These are phyloP conservation scores for Nothoprocta perdicaria DNA, from an alignment of 2,113 vertebrate species.

Conservation along the genomic window DNA sequence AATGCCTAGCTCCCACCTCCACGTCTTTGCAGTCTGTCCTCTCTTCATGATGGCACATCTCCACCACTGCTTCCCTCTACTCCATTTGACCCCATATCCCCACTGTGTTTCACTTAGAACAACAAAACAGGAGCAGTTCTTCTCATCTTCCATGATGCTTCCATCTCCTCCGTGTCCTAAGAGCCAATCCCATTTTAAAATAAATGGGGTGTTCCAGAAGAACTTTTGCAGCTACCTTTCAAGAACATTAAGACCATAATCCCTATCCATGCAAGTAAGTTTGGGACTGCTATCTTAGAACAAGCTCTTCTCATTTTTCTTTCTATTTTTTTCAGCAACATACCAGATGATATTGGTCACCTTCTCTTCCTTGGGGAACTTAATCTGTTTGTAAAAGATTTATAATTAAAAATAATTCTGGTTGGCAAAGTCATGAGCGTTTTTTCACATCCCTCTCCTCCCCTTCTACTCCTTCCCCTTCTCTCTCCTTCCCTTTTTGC, in stretches of 20 bases:
- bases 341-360: too few relatives aligned
- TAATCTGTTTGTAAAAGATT: neutral
- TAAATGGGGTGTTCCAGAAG: neutral
- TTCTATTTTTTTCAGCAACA: neutral
- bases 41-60: too few relatives aligned
- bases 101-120: neutral
- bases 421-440: fast-evolving
- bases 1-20: too few relatives aligned
- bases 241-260: neutral
- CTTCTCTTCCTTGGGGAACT: neutral
- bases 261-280: neutral
- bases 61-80: too few relatives aligned
- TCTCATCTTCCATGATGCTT: neutral
- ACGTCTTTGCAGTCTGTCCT: too few relatives aligned
- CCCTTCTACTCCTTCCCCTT: neutral
- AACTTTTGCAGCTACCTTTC: neutral
- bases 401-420: neutral
- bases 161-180: neutral
- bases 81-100: neutral
- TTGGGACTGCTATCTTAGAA: neutral
- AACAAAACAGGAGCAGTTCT: neutral
- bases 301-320: neutral
- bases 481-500: neutral
- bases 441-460: too few relatives aligned
- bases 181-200: neutral